A percentile compares a stretch with the other conserved stretches of the same genome.
phyloP scores from a whole-genome alignment of 2,888 invertebrate genomes.

The Odontomyia ornata region DNA sequence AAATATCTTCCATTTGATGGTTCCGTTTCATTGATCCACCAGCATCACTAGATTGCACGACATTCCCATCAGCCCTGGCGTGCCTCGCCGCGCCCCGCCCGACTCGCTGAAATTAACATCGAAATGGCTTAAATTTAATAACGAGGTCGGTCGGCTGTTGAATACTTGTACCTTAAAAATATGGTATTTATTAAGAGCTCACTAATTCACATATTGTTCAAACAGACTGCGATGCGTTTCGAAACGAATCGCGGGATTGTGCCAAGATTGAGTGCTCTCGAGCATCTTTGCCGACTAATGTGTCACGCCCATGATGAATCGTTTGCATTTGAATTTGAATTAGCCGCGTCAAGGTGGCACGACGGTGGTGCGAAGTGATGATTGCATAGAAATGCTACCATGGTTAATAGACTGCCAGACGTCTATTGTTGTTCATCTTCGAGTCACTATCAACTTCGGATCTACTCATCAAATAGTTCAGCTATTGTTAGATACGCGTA shows the following conservation, averaged over 20 bases:
- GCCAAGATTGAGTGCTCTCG: not conserved
- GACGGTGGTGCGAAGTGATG: not conserved
- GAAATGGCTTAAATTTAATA: conserved; percentile 30
- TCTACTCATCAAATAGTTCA: not conserved
- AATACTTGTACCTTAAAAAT: not conserved
- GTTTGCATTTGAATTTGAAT: conserved; percentile 14
- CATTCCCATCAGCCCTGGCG: not conserved
- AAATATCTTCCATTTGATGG: not conserved
- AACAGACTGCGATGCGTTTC: not conserved
- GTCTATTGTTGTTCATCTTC: not conserved
- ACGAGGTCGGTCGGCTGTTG: conserved; percentile 6
- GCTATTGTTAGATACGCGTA: not conserved
- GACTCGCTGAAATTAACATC: conserved; percentile 20
- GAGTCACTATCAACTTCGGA: not conserved
- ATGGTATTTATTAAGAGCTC: conserved; percentile 13
- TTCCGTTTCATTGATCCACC: conserved; percentile 19
- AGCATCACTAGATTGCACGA: not conserved
- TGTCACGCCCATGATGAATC: conserved; percentile 37
- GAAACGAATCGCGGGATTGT: conserved; percentile 1
- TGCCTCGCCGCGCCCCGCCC: too few species aligned
- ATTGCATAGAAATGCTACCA: conserved; percentile 8
- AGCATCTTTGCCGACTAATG: conserved; percentile 19
- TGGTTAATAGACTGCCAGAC: not conserved
- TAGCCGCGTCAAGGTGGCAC: not conserved
- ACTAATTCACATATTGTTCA: not conserved